A percentile compares a stretch with the other conserved stretches of the same genome.
Conservation (phyloP, 2,113 vertebrate genomes). For the Camelus bactrianus region DNA sequence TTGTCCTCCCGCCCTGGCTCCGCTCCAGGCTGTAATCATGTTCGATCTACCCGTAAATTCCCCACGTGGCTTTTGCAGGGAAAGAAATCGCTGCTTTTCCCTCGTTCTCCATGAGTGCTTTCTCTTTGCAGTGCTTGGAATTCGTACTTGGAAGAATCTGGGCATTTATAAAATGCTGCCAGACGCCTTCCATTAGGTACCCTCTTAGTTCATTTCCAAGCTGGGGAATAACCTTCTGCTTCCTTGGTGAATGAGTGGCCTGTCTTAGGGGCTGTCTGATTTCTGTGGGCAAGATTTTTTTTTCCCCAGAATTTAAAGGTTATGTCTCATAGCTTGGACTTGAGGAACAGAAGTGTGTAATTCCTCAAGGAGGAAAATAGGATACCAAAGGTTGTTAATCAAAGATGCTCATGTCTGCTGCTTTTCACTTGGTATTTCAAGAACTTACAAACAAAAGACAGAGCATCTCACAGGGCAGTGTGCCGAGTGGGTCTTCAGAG, state of each 20-base stretch:
- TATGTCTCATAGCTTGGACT: not conserved
- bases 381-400: not conserved
- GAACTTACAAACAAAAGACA: not conserved
- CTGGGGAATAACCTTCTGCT: not conserved
- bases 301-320: constrained; percentile 23
- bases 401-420: not conserved
- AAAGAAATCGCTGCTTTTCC: not conserved
- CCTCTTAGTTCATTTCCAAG: not conserved
- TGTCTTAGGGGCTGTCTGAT: not conserved
- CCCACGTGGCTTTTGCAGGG: not conserved
- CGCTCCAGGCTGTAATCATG: not conserved
- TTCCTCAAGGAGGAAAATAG: not conserved
- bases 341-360: not conserved
- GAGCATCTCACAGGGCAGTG: not conserved
- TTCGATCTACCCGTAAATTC: not conserved
- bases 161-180: not conserved
- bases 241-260: not conserved
- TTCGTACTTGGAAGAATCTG: not conserved
- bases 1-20: not conserved
- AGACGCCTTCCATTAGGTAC: not conserved
- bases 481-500: not conserved
- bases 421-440: not conserved
- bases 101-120: not conserved
- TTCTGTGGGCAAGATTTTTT: not conserved
- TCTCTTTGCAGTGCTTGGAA: not conserved